These are phyloP conservation scores for Vireo griseus DNA, from an alignment of 2,797 vertebrate genomes.

Conservation along the genomic window DNA sequence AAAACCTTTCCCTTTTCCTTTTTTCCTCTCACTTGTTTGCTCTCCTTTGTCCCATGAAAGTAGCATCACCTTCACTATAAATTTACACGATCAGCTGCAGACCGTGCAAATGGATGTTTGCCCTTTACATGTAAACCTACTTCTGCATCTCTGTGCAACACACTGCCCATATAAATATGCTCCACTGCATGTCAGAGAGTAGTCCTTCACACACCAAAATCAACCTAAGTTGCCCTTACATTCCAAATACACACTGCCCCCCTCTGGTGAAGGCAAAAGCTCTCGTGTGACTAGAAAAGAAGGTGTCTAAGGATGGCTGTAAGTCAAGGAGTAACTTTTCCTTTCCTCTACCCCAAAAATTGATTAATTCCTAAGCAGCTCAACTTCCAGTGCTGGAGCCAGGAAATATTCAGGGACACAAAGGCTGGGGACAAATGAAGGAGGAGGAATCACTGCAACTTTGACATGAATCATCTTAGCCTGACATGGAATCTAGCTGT, in stretches of 20 bases:
- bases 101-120: not conserved
- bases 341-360: rapidly evolving
- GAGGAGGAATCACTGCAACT: not conserved
- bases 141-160: not conserved
- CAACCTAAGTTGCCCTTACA: not conserved
- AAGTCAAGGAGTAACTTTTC: not conserved
- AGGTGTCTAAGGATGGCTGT: not conserved
- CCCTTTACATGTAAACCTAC: not conserved
- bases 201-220: not conserved
- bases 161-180: not conserved
- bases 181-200: not conserved
- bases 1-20: not conserved
- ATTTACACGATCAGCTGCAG: not conserved
- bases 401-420: not conserved
- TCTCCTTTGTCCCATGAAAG: not conserved
- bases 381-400: not conserved
- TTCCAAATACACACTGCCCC: not conserved
- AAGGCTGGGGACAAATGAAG: not conserved
- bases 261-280: not conserved
- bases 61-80: not conserved
- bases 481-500: not conserved
- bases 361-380: not conserved
- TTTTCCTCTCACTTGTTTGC: not conserved
- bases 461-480: not conserved
- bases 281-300: not conserved